Base-by-base conservation (phyloP, 2,797 vertebrate genomes). In the Menidia menidia region DNA sequence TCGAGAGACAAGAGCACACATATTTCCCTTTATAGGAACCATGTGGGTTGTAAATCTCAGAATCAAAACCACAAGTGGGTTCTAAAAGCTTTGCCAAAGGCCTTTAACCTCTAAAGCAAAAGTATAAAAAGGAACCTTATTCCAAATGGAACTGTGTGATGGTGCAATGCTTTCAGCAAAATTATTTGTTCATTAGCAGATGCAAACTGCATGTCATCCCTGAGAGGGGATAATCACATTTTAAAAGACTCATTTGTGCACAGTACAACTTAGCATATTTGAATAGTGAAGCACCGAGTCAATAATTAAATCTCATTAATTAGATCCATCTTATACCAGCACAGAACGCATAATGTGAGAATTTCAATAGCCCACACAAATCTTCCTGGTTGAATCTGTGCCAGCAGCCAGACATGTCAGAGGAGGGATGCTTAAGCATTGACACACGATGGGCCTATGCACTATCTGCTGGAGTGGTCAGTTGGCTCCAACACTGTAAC, bases 11-110 rank as follows among this genome's bases (percentile, higher is more conserved):
- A 50, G 45, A 47, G 54, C 48, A 63, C 32, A 54, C 57, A 59
- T 25, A 68, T 6, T 48, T 45, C 60, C 73, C 58, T 70, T 82
- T 73, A 85, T 54, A 57, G 59, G 79, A 82, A 81, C 65, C 73
- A 88, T 57, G 32, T 82, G 82, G 44, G 68, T 58, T 55, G 61
- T 76, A 84, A 84, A 83, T 81, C 81, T 76, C 55, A 61, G 64
- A 58, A 45, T 63, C 39, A 67, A 82, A 87, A 85, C 80, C 60
- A 6, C 69, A 80, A 64, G 60, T 62, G 77, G 65, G 72, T 65
- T 67, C 48, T 44, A 64, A 74, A 67, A 72, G 58, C 10, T n/a
- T 58, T 12, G 45, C 45, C 0, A 56, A 68, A 71, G 41, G 39
- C 39, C 8, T 47, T 31, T 9, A 30, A 16, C 18, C 14, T 54